Evolutionary conservation across 2,113 vertebrate species (phyloP).

Genomic region (Syngnathus scovelli): DNA sequence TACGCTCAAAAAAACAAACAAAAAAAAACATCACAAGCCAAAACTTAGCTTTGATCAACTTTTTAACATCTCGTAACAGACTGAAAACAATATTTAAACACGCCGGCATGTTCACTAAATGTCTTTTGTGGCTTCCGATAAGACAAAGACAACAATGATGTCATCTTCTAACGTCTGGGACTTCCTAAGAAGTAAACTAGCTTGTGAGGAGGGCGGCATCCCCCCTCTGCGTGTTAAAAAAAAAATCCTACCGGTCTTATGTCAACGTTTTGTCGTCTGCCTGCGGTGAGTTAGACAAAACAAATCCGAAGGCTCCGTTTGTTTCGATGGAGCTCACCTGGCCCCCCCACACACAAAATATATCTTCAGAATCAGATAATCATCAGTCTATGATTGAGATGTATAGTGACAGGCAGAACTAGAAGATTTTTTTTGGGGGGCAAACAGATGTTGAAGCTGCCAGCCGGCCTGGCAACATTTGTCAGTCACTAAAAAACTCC

Average conservation of each 20-base stretch:
- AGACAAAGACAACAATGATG: slow-evolving; percentile 5
- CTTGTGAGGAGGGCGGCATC: slow-evolving; percentile 1
- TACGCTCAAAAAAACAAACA: background rate
- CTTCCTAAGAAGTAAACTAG: background rate
- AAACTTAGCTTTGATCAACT: background rate
- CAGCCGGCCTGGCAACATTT: slow-evolving; percentile 31
- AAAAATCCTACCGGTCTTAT: slow-evolving; percentile 12
- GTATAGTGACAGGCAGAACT: too few species aligned
- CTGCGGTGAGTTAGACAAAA: slow-evolving; percentile 62
- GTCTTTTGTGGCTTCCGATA: background rate
- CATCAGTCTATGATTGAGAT: too few species aligned
- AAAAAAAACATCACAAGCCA: background rate
- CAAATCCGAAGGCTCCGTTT: slow-evolving; percentile 62
- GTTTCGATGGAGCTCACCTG: slow-evolving; percentile 73
- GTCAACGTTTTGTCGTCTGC: slow-evolving; percentile 40
- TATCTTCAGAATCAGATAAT: too few species aligned
- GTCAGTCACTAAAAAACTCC: slow-evolving; percentile 39
- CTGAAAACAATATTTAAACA: background rate
- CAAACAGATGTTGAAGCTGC: slow-evolving; percentile 44
- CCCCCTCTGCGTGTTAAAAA: slow-evolving; percentile 9
- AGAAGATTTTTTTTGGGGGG: background rate
- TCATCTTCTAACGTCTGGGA: background rate
- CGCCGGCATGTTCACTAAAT: background rate
- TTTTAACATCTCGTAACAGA: background rate
- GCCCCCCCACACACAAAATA: slow-evolving; percentile 41